Evolutionary conservation across 2,113 vertebrate genomes (phyloP).

Genomic region (Anoura caudifer): DNA sequence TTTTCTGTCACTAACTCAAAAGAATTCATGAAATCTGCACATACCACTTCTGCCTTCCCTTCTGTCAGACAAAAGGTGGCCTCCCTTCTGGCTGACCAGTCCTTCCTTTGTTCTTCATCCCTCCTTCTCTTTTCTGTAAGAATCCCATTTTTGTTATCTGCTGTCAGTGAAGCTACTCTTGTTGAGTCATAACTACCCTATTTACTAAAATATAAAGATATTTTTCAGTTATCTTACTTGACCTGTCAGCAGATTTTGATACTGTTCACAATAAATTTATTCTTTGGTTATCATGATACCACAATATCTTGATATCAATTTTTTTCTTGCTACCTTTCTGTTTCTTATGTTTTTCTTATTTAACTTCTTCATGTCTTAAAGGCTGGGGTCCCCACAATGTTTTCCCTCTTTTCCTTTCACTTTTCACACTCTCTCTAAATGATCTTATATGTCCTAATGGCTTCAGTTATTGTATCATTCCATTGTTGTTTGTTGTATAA

Average conservation of each 20-base stretch:
- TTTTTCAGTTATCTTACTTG: slow-evolving; percentile 9
- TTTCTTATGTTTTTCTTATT: neutral
- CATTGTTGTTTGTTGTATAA: too few species aligned
- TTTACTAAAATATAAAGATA: slow-evolving; percentile 29
- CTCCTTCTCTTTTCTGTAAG: neutral
- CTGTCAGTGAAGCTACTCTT: neutral
- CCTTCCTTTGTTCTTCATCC: neutral
- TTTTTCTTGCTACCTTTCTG: neutral
- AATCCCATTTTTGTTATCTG: neutral
- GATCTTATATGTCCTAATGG: neutral
- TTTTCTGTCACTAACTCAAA: neutral
- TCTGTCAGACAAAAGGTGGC: neutral
- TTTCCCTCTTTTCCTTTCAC: neutral
- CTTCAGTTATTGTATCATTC: neutral
- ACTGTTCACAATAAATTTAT: neutral
- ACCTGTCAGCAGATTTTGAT: slow-evolving; percentile 1
- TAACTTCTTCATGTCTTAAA: neutral
- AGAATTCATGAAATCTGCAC: neutral
- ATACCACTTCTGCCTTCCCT: neutral
- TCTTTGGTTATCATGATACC: neutral
- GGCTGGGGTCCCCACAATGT: neutral
- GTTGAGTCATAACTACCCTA: slow-evolving; percentile 3
- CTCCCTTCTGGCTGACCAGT: neutral
- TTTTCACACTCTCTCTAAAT: neutral
- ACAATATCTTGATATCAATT: neutral